Conservation (phyloP, 92 coral and sea anemone genomes). For the Bergia puertoricense region DNA sequence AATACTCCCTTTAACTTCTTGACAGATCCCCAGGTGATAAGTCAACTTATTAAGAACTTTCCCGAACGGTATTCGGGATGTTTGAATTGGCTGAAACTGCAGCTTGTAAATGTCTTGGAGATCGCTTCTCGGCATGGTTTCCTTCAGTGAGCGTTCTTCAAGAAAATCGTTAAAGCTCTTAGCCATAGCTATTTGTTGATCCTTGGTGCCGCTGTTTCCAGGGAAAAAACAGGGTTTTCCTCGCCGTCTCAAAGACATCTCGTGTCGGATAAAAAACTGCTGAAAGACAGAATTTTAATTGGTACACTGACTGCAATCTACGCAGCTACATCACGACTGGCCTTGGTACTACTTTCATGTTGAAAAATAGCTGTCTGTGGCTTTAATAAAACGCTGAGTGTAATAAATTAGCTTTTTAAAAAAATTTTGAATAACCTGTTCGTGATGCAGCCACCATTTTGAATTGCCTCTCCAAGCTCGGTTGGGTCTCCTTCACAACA, state of each 20-base stretch:
- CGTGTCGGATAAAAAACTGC: too few relatives aligned
- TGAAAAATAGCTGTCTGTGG: too few relatives aligned
- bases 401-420: too few relatives aligned
- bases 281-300: too few relatives aligned
- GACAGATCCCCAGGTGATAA: conserved; percentile 64
- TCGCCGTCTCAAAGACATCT: not conserved
- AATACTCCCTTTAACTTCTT: conserved; percentile 51
- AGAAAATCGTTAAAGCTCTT: conserved; percentile 46
- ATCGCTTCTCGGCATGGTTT: conserved; percentile 42
- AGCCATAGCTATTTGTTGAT: conserved; percentile 23
- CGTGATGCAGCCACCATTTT: too few relatives aligned
- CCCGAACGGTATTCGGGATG: conserved; percentile 21
- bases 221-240: not conserved
- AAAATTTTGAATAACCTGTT: too few relatives aligned
- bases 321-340: too few relatives aligned
- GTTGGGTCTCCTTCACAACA: too few relatives aligned
- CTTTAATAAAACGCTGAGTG: too few relatives aligned
- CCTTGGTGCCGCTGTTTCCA: not conserved
- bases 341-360: too few relatives aligned
- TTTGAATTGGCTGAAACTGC: conserved; percentile 23
- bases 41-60: conserved; percentile 52
- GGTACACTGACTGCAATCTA: too few relatives aligned
- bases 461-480: too few relatives aligned
- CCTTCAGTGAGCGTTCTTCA: conserved; percentile 41
- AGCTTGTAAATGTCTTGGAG: conserved; percentile 52